Percentiles rank a stretch among this genome's conserved stretches.
phyloP scores from a whole-genome alignment of 2,113 vertebrate species.

The Cinclus cinclus region DNA sequence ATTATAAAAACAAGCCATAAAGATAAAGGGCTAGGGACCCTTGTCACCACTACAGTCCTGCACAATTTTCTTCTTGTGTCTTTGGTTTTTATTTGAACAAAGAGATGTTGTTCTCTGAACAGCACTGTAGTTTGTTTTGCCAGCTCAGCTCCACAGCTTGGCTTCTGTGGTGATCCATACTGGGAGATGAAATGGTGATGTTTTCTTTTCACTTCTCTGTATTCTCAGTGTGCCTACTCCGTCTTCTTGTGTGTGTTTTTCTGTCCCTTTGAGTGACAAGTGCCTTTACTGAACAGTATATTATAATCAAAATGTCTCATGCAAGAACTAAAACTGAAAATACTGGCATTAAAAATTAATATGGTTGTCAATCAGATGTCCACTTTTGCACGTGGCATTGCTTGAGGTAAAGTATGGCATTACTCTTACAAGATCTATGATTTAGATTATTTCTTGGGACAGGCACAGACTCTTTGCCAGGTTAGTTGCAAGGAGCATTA shows the following conservation, averaged over 20 bases:
- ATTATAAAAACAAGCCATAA: neutral
- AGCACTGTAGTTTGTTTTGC: neutral
- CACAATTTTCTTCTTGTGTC: neutral
- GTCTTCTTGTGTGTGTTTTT: constrained; percentile 25
- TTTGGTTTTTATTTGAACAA: neutral
- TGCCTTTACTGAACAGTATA: constrained; percentile 30
- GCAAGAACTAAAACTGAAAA: constrained; percentile 1
- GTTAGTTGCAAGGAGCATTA: neutral
- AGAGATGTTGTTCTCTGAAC: neutral
- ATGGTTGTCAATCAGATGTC: constrained; percentile 57
- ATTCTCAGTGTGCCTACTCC: neutral
- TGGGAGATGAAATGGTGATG: neutral
- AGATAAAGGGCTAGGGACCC: neutral
- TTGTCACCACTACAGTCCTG: neutral
- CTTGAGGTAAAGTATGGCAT: constrained; percentile 41
- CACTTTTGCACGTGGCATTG: constrained; percentile 49
- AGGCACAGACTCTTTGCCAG: neutral
- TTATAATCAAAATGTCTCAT: constrained; percentile 38
- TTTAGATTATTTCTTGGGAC: constrained; percentile 28
- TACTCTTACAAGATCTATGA: constrained; percentile 19
- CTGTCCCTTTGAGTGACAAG: constrained; percentile 57
- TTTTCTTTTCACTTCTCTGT: neutral
- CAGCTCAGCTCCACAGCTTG: neutral
- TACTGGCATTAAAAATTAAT: constrained; percentile 47
- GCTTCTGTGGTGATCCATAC: neutral